Evolutionary conservation across 1,140 invertebrate genomes (phyloP).

Genomic region (Ceratosolen solmsi): DNA sequence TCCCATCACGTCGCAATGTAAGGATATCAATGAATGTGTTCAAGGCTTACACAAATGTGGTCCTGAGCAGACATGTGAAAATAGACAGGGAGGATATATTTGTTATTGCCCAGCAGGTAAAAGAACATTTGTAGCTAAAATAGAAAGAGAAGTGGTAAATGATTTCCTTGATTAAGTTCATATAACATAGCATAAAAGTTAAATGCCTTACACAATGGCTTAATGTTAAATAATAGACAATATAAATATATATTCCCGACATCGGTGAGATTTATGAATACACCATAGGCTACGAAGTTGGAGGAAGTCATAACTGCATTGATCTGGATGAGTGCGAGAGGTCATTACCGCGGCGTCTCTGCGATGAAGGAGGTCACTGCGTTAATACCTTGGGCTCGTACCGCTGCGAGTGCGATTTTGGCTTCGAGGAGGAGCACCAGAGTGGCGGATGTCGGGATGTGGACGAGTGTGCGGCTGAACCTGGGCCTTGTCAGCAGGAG

Average conservation of each 20-base stretch:
- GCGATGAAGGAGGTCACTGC: constrained; percentile 70
- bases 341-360: constrained; percentile 66
- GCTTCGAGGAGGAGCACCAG: constrained; percentile 78
- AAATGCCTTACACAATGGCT: too few relatives aligned
- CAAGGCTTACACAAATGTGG: constrained; percentile 80
- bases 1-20: constrained; percentile 65
- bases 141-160: neutral
- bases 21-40: constrained; percentile 82
- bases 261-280: neutral
- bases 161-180: neutral
- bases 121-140: neutral
- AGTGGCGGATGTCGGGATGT: constrained; percentile 78
- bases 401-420: constrained; percentile 77
- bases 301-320: constrained; percentile 68
- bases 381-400: constrained; percentile 78
- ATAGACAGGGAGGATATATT: constrained; percentile 82
- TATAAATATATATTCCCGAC: neutral
- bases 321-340: constrained; percentile 80
- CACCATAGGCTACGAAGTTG: constrained; percentile 57
- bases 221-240: too few relatives aligned
- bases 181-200: too few relatives aligned
- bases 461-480: constrained; percentile 78
- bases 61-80: constrained; percentile 82
- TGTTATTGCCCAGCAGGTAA: constrained; percentile 81
- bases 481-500: constrained; percentile 85